Evolutionary conservation across 1,140 invertebrate genomes (phyloP).

Genomic region (Dendrolimus kikuchii): DNA sequence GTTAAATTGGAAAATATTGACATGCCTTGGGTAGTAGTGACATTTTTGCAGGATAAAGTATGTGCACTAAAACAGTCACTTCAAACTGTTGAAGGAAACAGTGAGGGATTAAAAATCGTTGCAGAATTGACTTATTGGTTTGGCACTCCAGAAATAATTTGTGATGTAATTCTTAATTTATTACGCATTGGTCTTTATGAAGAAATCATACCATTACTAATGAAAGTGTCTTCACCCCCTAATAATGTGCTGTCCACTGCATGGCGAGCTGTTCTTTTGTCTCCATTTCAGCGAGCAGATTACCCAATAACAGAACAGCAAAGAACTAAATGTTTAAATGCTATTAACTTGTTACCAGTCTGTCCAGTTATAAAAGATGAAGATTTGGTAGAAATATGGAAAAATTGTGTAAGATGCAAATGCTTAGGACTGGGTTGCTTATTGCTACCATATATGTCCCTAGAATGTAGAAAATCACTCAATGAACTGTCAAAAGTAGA

Average conservation of each 20-base stretch:
- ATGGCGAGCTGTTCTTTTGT: constrained; percentile 59
- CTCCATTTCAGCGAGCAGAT: constrained; percentile 62
- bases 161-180: constrained; percentile 44
- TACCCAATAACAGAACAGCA: constrained; percentile 63
- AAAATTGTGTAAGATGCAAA: constrained; percentile 60
- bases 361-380: constrained; percentile 60
- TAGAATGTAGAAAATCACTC: constrained; percentile 41
- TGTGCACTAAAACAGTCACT: constrained; percentile 53
- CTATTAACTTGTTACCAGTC: constrained; percentile 60
- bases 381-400: constrained; percentile 64
- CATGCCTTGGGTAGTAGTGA: constrained; percentile 62
- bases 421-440: constrained; percentile 56
- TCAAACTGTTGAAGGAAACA: constrained; percentile 41
- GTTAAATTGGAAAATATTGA: constrained; percentile 59
- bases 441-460: constrained; percentile 57
- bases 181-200: constrained; percentile 47
- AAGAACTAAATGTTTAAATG: constrained; percentile 55
- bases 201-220: constrained; percentile 55
- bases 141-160: constrained; percentile 41
- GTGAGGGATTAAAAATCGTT: constrained; percentile 50
- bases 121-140: constrained; percentile 48
- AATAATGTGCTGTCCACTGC: constrained; percentile 50
- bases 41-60: constrained; percentile 58
- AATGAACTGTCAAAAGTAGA: constrained; percentile 55
- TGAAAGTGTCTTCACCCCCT: constrained; percentile 38